Evolutionary conservation across 2,888 invertebrate species (phyloP), one percentile per base, ranked within the genome.

Genomic region (Helleia helle): DNA sequence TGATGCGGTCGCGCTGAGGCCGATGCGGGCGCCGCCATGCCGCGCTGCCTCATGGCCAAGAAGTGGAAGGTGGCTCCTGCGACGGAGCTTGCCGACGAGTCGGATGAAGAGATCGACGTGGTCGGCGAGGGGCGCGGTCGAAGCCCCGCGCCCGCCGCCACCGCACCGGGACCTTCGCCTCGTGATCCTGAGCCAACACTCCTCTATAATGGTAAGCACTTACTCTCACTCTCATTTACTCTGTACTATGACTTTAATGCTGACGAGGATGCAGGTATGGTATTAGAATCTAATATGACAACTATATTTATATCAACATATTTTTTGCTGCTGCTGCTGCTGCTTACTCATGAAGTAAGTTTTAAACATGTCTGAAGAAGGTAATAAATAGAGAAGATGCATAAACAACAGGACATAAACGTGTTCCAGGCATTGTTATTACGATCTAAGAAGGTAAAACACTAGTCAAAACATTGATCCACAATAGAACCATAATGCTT

Each of bases 21-120:
- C 71, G 81, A 83, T 86, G 80, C 77, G 71, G 77, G 85, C 84
- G 79, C 83, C 86, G 89, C 86, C 79, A 95, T 95, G 95, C 95
- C 95, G 86, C 93, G 95, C 80, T 95, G 95, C 88, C 91, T 95
- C 83, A 95, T 95, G 94, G 95, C 95, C 68, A 95, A 95, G 87
- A 95, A 95, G 89, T 95, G 95, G 94, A 95, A 95, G 90, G 93
- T 90, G 76, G 79, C 71, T 68, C 71, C 72, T 68, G 74, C 67
- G 71, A 75, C 72, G 74, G 87, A 74, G 77, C 87, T 86, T 69
- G 89, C 88, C 55, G 90, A 90, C 57, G 81, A 83, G 87, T 77
- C 80, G 50, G 83, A 91, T 56, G 94, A 94, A 83, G 93, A 94
- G 86, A 93, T 93, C 85, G 93, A 93, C 88, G 94, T 93, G 68